Percentiles rank a stretch among this genome's conserved stretches.
Conservation (phyloP, 1,140 invertebrate species). For the Forficula auricularia region DNA sequence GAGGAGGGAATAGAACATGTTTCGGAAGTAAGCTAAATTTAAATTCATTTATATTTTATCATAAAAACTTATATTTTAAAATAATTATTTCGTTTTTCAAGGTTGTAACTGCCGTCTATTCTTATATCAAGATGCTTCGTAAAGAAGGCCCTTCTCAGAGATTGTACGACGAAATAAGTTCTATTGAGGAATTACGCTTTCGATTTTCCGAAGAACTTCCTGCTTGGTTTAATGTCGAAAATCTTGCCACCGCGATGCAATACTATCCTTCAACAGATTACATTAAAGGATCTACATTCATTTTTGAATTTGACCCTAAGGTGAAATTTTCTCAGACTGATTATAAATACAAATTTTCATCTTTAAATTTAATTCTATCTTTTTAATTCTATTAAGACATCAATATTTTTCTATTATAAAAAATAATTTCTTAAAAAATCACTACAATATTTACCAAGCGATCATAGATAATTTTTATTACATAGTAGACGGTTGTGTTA, state of each 20-base stretch:
- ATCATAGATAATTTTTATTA: no score
- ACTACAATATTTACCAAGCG: no score
- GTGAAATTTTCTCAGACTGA: slow-evolving; percentile 16
- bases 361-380: no score
- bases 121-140: slow-evolving; percentile 53
- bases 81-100: slow-evolving; percentile 20
- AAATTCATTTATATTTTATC: no score
- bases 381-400: no score
- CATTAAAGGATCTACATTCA: slow-evolving; percentile 51
- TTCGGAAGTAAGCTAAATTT: slow-evolving; percentile 30
- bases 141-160: slow-evolving; percentile 39
- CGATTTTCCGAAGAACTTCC: slow-evolving; percentile 47
- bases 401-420: no score
- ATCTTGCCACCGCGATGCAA: slow-evolving; percentile 60
- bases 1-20: slow-evolving; percentile 57
- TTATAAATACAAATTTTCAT: no score
- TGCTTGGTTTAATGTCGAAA: slow-evolving; percentile 61
- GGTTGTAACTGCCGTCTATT: slow-evolving; percentile 49
- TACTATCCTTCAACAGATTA: slow-evolving; percentile 58
- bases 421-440: no score
- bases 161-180: slow-evolving; percentile 58
- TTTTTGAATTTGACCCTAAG: slow-evolving; percentile 62
- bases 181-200: slow-evolving; percentile 51
- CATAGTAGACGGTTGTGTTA: no score
- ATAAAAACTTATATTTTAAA: no score